Evolutionary conservation across 2,888 invertebrate genomes (phyloP).

Genomic region (Meteorus cinctellus): DNA sequence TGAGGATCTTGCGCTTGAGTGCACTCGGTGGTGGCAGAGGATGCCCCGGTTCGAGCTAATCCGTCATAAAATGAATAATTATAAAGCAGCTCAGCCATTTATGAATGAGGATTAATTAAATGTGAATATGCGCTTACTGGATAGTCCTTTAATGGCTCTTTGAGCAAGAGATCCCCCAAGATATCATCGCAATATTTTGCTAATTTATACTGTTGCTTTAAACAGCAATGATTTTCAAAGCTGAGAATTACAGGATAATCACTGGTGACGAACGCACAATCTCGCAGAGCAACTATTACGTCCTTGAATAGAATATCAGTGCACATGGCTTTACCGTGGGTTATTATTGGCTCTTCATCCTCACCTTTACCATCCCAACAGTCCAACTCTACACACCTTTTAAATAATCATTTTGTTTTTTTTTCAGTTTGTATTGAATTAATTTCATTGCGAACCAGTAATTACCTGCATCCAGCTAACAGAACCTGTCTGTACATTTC

Average conservation of each 20-base stretch:
- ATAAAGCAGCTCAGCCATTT: neutral
- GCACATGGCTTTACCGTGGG: slow-evolving; percentile 85
- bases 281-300: slow-evolving; percentile 80
- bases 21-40: slow-evolving; percentile 80
- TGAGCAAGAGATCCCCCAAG: slow-evolving; percentile 79
- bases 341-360: slow-evolving; percentile 83
- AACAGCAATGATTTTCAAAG: slow-evolving; percentile 82
- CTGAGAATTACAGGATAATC: slow-evolving; percentile 82
- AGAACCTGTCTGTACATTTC: slow-evolving; percentile 78
- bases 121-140: slow-evolving; percentile 72
- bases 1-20: slow-evolving; percentile 80
- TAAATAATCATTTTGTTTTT: slow-evolving; percentile 19
- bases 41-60: slow-evolving; percentile 76
- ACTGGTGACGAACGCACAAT: slow-evolving; percentile 81
- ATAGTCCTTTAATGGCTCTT: slow-evolving; percentile 77
- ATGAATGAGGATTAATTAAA: neutral
- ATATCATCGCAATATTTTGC: slow-evolving; percentile 83
- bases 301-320: slow-evolving; percentile 80
- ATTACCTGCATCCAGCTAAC: slow-evolving; percentile 70
- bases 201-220: slow-evolving; percentile 80
- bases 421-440: neutral
- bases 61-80: slow-evolving; percentile 34
- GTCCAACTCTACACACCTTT: slow-evolving; percentile 81
- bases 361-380: slow-evolving; percentile 82
- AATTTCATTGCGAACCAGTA: slow-evolving; percentile 21